These are phyloP conservation scores for Helostoma temminkii DNA, from an alignment of 2,797 vertebrate genomes.

Conservation along the genomic window DNA sequence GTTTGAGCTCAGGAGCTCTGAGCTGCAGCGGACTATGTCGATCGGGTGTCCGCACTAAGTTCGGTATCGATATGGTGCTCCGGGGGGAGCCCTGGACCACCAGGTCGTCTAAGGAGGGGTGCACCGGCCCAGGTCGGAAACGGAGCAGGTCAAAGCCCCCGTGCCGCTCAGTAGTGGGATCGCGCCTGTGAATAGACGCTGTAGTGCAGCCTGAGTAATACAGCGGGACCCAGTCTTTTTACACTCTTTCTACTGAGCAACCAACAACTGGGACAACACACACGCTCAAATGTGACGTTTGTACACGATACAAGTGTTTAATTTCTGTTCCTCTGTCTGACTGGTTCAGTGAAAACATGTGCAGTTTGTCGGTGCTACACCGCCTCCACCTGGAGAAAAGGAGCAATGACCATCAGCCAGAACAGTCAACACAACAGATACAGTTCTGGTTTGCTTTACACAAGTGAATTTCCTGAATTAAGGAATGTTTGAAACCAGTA, in stretches of 20 bases:
- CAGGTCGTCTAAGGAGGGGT: constrained; percentile 77
- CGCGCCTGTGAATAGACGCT: constrained; percentile 73
- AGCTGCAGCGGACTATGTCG: too few species aligned
- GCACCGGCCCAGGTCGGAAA: constrained; percentile 76
- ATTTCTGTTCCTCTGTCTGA: rapidly evolving
- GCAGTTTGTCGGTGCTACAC: not conserved
- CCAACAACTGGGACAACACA: not conserved
- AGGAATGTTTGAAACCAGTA: too few species aligned
- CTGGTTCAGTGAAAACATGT: rapidly evolving
- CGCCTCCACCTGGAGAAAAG: not conserved
- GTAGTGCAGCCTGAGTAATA: constrained; percentile 62
- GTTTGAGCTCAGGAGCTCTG: too few species aligned
- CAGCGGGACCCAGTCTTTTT: constrained; percentile 63
- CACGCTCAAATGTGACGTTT: not conserved
- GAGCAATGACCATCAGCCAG: not conserved
- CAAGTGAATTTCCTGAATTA: too few species aligned
- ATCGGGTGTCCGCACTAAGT: too few species aligned
- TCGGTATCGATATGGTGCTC: too few species aligned
- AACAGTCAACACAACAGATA: too few species aligned
- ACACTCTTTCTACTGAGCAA: rapidly evolving
- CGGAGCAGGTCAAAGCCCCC: constrained; percentile 80
- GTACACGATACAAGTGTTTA: too few species aligned
- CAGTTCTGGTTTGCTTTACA: too few species aligned
- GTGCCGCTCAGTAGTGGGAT: constrained; percentile 77
- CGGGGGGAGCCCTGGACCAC: constrained; percentile 64